Evolutionary conservation across 2,888 invertebrate species (phyloP).

Genomic region (Netelia fuscicornis): DNA sequence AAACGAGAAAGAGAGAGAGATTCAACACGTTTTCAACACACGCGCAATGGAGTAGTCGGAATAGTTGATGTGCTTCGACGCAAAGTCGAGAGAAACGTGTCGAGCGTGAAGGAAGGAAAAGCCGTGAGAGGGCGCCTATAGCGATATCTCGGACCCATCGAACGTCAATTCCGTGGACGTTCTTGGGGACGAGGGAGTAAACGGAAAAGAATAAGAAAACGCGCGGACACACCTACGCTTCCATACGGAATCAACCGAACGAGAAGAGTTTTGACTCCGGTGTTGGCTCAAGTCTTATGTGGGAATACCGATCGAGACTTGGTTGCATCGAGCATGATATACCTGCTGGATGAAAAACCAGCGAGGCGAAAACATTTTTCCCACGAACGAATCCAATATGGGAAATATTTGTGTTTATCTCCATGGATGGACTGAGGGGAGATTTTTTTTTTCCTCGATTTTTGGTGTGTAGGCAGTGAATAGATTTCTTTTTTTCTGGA

Average conservation of each 20-base stretch:
- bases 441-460: background rate
- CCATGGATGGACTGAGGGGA: background rate
- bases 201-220: slow-evolving; percentile 10
- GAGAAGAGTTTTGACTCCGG: slow-evolving; percentile 8
- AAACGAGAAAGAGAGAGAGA: background rate
- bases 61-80: slow-evolving; percentile 24
- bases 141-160: slow-evolving; percentile 59
- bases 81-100: slow-evolving; percentile 4
- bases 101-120: slow-evolving; percentile 27
- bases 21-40: slow-evolving; percentile 42
- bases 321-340: no score
- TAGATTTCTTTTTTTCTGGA: background rate
- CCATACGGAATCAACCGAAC: background rate
- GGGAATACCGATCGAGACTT: no score
- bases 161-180: slow-evolving; percentile 51
- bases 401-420: background rate
- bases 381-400: background rate
- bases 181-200: slow-evolving; percentile 17
- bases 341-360: background rate
- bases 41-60: slow-evolving; percentile 7
- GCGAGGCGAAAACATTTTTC: background rate
- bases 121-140: slow-evolving; percentile 28
- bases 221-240: background rate
- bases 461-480: no score
- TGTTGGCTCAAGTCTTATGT: background rate